Evolutionary conservation across 2,888 invertebrate genomes (phyloP).

Genomic region (Cephus sareptanus): DNA sequence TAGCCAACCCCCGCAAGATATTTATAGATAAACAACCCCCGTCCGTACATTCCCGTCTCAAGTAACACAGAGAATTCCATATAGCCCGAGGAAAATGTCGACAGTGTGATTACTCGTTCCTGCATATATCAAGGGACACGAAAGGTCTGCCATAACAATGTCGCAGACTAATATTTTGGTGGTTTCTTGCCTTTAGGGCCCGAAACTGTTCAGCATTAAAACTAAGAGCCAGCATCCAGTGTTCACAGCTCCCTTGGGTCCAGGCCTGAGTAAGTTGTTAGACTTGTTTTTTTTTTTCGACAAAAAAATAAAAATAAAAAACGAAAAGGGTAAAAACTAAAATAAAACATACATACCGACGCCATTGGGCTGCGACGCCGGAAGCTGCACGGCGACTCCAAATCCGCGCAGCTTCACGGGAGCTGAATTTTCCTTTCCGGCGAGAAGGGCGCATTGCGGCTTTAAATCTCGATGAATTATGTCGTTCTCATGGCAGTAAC

Average conservation of each 20-base stretch:
- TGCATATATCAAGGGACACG: background rate
- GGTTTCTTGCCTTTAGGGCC: background rate
- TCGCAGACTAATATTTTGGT: background rate
- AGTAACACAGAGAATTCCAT: background rate
- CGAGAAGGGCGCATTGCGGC: constrained; percentile 95
- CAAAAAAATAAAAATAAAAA: background rate
- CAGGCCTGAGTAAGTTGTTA: background rate
- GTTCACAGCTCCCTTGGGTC: background rate
- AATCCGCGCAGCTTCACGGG: constrained; percentile 98
- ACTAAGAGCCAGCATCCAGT: background rate
- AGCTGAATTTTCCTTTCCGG: constrained; percentile 97
- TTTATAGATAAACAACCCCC: background rate
- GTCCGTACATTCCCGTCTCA: background rate
- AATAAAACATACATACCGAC: constrained; percentile 67
- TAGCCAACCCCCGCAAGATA: background rate
- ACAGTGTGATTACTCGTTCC: background rate
- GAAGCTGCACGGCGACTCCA: constrained; percentile 93
- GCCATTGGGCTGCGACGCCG: constrained; percentile 78
- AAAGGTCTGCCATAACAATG: background rate
- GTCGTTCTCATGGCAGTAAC: constrained; percentile 98
- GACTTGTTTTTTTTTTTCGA: background rate
- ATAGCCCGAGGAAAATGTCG: background rate
- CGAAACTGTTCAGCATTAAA: background rate
- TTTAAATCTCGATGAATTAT: constrained; percentile 98
- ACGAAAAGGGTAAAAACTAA: background rate